phyloP scores from a whole-genome alignment of 2,888 invertebrate species.

The Oasisia sp. region DNA sequence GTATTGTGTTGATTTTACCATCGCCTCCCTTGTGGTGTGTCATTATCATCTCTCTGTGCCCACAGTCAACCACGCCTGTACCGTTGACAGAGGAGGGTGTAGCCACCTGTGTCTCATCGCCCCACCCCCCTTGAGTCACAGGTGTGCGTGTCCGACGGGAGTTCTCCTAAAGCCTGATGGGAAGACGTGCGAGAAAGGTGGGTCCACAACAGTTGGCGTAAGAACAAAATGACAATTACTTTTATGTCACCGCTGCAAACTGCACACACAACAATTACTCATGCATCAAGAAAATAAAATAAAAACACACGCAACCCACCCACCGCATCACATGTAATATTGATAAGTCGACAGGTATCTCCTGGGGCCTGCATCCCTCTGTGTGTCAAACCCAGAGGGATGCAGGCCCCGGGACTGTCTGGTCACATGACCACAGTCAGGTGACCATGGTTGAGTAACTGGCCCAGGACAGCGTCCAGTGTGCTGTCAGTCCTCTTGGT shows the following conservation, averaged over 20 bases:
- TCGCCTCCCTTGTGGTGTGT: not conserved
- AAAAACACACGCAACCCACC: not conserved
- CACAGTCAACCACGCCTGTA: slow-evolving; percentile 74
- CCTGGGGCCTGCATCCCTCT: too few relatives aligned
- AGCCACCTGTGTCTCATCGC: slow-evolving; percentile 82
- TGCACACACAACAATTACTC: not conserved
- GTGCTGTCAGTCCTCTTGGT: too few relatives aligned
- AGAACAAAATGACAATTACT: not conserved
- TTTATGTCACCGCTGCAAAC: not conserved
- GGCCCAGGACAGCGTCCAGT: too few relatives aligned
- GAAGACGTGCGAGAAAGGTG: slow-evolving; percentile 58
- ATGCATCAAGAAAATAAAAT: not conserved
- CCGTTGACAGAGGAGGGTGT: slow-evolving; percentile 83
- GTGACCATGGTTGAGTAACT: too few relatives aligned
- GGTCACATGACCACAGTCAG: too few relatives aligned
- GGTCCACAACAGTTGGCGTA: not conserved
- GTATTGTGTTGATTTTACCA: not conserved
- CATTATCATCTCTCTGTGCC: slow-evolving; percentile 20
- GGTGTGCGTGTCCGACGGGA: slow-evolving; percentile 88
- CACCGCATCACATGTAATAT: too few relatives aligned
- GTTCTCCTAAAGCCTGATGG: slow-evolving; percentile 69
- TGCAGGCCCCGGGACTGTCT: too few relatives aligned
- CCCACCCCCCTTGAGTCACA: slow-evolving; percentile 72
- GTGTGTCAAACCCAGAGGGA: too few relatives aligned
- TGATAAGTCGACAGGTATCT: too few relatives aligned